Percentiles rank a stretch among this genome's conserved stretches.
phyloP scores from a whole-genome alignment of 2,797 vertebrate species.

The Urocyon cinereoargenteus region DNA sequence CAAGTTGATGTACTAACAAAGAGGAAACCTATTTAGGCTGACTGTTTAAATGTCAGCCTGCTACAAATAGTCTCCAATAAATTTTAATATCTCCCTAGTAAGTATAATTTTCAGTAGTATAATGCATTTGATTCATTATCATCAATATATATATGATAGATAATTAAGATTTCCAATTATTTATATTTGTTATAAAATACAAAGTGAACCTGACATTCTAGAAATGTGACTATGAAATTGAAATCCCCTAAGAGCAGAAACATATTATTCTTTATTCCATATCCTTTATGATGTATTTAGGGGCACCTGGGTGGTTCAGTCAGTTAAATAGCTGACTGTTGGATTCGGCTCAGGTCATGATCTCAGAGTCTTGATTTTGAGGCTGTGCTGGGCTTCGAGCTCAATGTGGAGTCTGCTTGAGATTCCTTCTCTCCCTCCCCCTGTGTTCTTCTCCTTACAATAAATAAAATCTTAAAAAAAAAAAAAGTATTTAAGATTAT shows the following conservation, averaged over 20 bases:
- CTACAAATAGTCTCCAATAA: constrained; percentile 72
- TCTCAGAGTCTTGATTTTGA: neutral
- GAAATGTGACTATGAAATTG: constrained; percentile 36
- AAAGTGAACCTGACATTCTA: neutral
- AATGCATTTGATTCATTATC: constrained; percentile 28
- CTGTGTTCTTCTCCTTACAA: neutral
- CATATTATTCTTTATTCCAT: neutral
- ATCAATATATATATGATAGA: neutral
- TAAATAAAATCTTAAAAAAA: neutral
- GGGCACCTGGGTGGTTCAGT: neutral
- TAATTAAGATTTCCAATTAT: neutral
- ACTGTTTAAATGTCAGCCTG: constrained; percentile 77
- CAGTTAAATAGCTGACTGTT: neutral
- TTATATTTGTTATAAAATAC: constrained; percentile 56
- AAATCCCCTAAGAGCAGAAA: neutral
- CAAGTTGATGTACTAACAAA: constrained; percentile 76
- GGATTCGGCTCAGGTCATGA: neutral
- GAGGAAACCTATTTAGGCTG: constrained; percentile 65
- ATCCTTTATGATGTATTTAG: neutral
- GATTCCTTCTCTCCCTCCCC: neutral
- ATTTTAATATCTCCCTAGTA: constrained; percentile 62
- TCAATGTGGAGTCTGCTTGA: neutral
- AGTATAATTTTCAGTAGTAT: constrained; percentile 30
- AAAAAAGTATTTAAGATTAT: neutral
- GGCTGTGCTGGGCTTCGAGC: neutral